Base-by-base conservation (phyloP, 1,140 invertebrate genomes). In the Latrodectus geometricus region DNA sequence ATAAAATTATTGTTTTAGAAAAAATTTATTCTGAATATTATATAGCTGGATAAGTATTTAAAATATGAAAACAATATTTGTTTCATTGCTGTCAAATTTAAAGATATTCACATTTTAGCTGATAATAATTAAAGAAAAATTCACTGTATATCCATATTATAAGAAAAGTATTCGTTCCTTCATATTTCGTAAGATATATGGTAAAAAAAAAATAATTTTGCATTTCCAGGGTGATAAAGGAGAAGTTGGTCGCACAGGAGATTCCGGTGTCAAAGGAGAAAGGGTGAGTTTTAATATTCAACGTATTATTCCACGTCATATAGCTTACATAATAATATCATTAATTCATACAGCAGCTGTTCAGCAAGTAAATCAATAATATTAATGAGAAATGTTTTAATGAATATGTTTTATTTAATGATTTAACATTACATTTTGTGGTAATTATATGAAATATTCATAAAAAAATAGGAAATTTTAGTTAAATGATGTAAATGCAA, bases 191-290 rank as follows among this genome's bases (percentile, higher is more conserved):
- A 61, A 61, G 54, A 17, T n/a, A 21, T 15, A 7, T 23, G 4
- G 11, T 69, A 7, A 7, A 69, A 20, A 69, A 9, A 4, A 69
- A 7, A 20, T 4, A 11, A 35, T 35, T n/a, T 20, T n/a, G n/a
- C n/a, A 69, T 78, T 9, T 86, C 12, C 52, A 88, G 84, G 87
- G 84, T 23, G 69, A 86, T 52, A 76, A 75, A 76, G 87, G 87
- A 48, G 87, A 84, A 35, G 8, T 56, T 35, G 87, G 87, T 50
- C 9, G 75, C 17, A 9, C 54, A 12, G 87, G 87, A 9, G 75
- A 84, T 49, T 50, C 66, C 15, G 87, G 87, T 11, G 54, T 72
- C 8, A 83, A 83, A 84, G 87, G 87, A 56, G 87, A 88, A 68
- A 88, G 87, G 23, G 87, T 88, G 79, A 52, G 75, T 35, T 35